A percentile compares a stretch with the other conserved stretches of the same genome.
Conservation (phyloP, 2,888 invertebrate species). For the Trichogramma dendrolimi region DNA sequence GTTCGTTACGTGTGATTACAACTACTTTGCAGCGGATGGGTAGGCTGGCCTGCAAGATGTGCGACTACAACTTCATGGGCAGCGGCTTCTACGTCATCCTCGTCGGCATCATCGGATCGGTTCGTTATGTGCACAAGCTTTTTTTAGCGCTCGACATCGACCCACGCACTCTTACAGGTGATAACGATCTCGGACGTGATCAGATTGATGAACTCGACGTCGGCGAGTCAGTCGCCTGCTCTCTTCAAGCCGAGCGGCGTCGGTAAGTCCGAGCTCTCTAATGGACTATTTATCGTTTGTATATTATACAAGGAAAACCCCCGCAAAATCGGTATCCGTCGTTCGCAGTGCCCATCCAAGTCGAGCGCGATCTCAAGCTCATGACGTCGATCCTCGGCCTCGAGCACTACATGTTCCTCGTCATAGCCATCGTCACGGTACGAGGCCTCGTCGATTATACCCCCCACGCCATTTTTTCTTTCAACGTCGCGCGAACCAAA, state of each 20-base stretch:
- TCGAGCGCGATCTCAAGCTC: conserved; percentile 47
- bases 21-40: conserved; percentile 17
- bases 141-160: neutral
- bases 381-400: conserved; percentile 49
- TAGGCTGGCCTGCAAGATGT: conserved; percentile 41
- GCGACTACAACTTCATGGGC: conserved; percentile 45
- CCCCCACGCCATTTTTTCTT: no score
- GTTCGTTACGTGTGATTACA: no score
- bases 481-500: no score
- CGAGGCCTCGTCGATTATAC: no score
- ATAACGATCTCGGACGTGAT: conserved; percentile 45
- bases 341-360: conserved; percentile 38
- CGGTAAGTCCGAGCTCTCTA: conserved; percentile 31
- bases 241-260: conserved; percentile 29
- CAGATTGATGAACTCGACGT: conserved; percentile 42
- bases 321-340: neutral
- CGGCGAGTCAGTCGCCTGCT: conserved; percentile 30
- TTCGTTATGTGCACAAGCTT: conserved; percentile 25
- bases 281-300: neutral
- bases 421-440: neutral
- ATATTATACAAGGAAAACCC: neutral
- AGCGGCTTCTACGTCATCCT: conserved; percentile 44
- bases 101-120: conserved; percentile 48
- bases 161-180: conserved; percentile 31
- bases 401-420: conserved; percentile 47